phyloP scores from a whole-genome alignment of 37 sponge, comb jelly and placozoan species.

The Halichondria panicea region DNA sequence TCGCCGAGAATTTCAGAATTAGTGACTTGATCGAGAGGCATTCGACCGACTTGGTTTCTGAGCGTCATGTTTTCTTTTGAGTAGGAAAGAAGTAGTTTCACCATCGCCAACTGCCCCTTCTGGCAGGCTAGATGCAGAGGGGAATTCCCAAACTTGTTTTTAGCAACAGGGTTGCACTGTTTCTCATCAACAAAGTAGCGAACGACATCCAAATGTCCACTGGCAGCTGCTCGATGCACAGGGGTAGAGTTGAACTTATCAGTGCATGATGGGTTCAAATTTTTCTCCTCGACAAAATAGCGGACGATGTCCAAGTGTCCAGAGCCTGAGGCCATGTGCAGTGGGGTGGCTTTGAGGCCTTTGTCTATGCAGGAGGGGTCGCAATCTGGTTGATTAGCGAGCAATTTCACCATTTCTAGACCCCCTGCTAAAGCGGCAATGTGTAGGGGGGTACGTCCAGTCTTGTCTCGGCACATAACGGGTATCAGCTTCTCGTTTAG shows the following conservation, averaged over 20 bases:
- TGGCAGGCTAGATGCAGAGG: conserved; percentile 35
- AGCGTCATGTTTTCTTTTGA: conserved; percentile 6
- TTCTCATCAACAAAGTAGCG: conserved; percentile 21
- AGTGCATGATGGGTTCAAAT: background rate
- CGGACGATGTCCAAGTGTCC: conserved; percentile 19
- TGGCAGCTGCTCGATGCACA: conserved; percentile 21
- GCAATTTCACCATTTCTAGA: conserved; percentile 22
- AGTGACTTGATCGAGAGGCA: conserved; percentile 12
- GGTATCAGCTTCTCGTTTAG: conserved; percentile 2
- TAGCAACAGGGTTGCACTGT: conserved; percentile 9
- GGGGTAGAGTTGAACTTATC: conserved; percentile 26
- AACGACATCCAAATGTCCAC: conserved; percentile 21
- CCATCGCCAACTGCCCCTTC: conserved; percentile 15
- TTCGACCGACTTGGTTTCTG: conserved; percentile 23
- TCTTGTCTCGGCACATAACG: conserved; percentile 28
- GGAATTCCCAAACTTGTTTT: conserved; percentile 36
- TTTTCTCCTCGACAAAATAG: conserved; percentile 15
- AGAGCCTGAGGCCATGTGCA: conserved; percentile 22
- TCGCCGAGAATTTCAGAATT: conserved; percentile 2
- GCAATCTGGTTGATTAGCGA: conserved; percentile 13
- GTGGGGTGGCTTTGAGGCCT: conserved; percentile 24
- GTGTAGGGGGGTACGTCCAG: conserved; percentile 42
- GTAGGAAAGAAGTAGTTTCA: conserved; percentile 10
- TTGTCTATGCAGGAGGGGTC: conserved; percentile 27
- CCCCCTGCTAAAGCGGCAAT: conserved; percentile 8